Base-by-base conservation (phyloP, 2,888 invertebrate species). In the Nysson spinosus region DNA sequence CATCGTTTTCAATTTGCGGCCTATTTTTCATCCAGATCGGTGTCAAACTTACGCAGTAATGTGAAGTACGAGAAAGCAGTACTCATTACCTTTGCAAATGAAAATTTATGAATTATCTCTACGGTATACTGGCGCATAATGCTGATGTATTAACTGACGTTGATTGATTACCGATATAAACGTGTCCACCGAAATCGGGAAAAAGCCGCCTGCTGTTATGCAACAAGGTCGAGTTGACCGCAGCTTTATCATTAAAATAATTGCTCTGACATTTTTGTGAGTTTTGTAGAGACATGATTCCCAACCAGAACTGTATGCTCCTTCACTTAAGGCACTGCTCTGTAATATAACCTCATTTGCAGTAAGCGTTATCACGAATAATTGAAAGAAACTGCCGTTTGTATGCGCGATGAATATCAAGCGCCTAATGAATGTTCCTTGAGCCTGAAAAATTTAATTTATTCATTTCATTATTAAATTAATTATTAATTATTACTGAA, bases 11-110 rank as follows among this genome's bases (percentile, higher is more conserved):
- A n/a, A n/a, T n/a, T n/a, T n/a, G n/a, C n/a, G n/a, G n/a, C n/a
- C n/a, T n/a, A n/a, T n/a, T n/a, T n/a, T n/a, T n/a, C n/a, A n/a
- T n/a, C n/a, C n/a, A n/a, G n/a, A n/a, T n/a, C n/a, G n/a, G n/a
- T n/a, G 2, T 51, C 12, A 1, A 28, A 5, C 3, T 70, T 70
- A n/a, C 72, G 70, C 12, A 75, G 56, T 24, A 76, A 32, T 0
- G 75, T 52, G 26, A 76, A 76, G 35, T 75, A 76, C 2, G 75
- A 76, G 12, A 44, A 42, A 1, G 74, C 37, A n/a, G 68, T 68
- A 32, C 69, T 68, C 32, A 66, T 19, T 30, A 72, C 69, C 74
- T n/a, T n/a, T n/a, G n/a, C n/a, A n/a, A n/a, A n/a, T n/a, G n/a
- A n/a, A n/a, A n/a, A n/a, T n/a, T n/a, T n/a, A n/a, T n/a, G n/a